Percentiles rank a stretch among this genome's conserved stretches.
These are phyloP conservation scores for Coecobrya sp. DNA, from an alignment of 2,888 invertebrate species.

Conservation along the genomic window DNA sequence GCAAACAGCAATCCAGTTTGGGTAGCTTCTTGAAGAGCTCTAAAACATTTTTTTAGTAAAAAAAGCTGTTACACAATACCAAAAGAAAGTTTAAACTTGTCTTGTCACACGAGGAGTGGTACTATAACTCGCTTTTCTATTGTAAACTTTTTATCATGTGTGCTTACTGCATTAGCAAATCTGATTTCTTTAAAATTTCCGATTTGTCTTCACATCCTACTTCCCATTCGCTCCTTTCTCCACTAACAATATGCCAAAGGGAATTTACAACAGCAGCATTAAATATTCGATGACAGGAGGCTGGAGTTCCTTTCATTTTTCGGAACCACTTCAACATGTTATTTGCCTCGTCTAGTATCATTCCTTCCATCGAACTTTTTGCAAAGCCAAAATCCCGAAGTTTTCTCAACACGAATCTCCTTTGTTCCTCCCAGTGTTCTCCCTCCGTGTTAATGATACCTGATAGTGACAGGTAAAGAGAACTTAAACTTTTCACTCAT, in stretches of 20 bases:
- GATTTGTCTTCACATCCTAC: slow-evolving; percentile 39
- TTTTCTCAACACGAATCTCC: slow-evolving; percentile 47
- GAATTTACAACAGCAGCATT: slow-evolving; percentile 75
- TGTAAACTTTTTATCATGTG: slow-evolving; percentile 30
- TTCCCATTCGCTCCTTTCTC: slow-evolving; percentile 49
- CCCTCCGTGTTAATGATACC: slow-evolving; percentile 65
- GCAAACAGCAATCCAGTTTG: slow-evolving; percentile 68
- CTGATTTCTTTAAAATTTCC: slow-evolving; percentile 65
- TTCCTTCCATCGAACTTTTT: slow-evolving; percentile 65
- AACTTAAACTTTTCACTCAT: slow-evolving; percentile 8
- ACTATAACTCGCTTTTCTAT: neutral
- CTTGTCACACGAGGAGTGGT: neutral
- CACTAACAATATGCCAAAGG: slow-evolving; percentile 73
- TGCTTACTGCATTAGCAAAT: slow-evolving; percentile 52
- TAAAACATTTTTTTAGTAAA: neutral
- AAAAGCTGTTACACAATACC: slow-evolving; percentile 5
- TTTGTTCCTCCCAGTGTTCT: slow-evolving; percentile 60
- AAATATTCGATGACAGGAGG: slow-evolving; percentile 49
- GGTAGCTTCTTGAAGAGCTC: slow-evolving; percentile 6
- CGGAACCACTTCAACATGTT: slow-evolving; percentile 45
- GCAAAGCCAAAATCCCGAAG: slow-evolving; percentile 67
- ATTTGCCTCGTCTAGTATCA: slow-evolving; percentile 60
- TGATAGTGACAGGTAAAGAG: slow-evolving; percentile 43
- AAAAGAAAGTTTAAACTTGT: slow-evolving; percentile 10
- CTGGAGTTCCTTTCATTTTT: slow-evolving; percentile 34